Evolutionary conservation across 2,113 vertebrate species (phyloP).

Genomic region (Ovibos moschatus): DNA sequence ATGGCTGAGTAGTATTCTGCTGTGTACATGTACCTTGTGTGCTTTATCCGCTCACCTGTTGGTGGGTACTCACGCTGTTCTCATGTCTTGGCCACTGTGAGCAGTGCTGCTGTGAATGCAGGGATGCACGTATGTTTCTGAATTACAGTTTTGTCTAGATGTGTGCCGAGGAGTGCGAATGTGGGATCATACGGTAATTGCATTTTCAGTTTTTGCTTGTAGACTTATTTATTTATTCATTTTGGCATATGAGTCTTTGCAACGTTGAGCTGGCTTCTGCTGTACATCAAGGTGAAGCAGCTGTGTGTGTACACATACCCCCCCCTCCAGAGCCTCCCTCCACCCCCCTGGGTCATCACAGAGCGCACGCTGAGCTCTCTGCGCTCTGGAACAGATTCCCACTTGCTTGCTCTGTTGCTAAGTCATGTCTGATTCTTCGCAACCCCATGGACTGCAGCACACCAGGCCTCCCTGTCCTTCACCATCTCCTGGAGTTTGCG

Average conservation of each 20-base stretch:
- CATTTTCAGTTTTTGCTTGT: not conserved
- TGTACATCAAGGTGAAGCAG: not conserved
- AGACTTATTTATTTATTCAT: not conserved
- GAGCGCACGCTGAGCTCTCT: not conserved
- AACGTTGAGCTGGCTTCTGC: fast-evolving
- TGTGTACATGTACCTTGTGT: fast-evolving
- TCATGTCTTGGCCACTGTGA: fast-evolving
- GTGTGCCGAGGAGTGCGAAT: fast-evolving
- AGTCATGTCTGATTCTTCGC: not conserved
- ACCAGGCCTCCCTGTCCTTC: not conserved
- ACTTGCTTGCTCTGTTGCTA: fast-evolving
- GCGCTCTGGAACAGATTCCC: fast-evolving
- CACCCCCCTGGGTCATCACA: fast-evolving
- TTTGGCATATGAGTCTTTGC: not conserved
- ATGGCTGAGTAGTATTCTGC: not conserved
- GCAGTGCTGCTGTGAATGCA: not conserved
- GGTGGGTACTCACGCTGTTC: fast-evolving
- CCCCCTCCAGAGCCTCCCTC: not conserved
- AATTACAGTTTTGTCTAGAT: not conserved
- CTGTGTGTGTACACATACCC: not conserved
- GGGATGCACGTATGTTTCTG: not conserved
- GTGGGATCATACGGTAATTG: not conserved
- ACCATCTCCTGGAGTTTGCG: not conserved
- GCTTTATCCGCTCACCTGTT: not conserved
- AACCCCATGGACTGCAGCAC: not conserved